These are phyloP conservation scores for Phorcus lineatus DNA, from an alignment of 2,888 invertebrate genomes.

Conservation along the genomic window DNA sequence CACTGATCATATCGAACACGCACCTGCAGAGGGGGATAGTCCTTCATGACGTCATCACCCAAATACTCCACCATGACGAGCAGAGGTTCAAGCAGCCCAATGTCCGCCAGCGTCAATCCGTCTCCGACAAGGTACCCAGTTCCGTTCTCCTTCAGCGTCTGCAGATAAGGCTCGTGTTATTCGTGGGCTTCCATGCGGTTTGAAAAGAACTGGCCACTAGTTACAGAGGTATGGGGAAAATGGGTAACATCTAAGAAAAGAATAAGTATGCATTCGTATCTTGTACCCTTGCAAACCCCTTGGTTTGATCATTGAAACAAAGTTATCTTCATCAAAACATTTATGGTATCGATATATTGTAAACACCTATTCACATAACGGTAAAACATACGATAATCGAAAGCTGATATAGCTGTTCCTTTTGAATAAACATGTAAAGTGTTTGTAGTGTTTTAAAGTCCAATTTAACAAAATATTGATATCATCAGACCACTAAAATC, in stretches of 20 bases:
- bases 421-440: too few species aligned
- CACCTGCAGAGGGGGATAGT: conserved; percentile 16
- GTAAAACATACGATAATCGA: not conserved
- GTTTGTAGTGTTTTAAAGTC: too few species aligned
- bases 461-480: too few species aligned
- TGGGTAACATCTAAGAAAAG: not conserved
- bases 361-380: not conserved
- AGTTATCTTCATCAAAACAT: too few species aligned
- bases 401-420: not conserved
- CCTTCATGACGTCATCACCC: not conserved
- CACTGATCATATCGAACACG: too few species aligned
- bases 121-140: conserved; percentile 9
- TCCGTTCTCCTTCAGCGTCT: conserved; percentile 16
- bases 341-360: too few species aligned
- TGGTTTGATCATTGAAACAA: too few species aligned
- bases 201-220: not conserved
- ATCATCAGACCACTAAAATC: too few species aligned
- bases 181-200: not conserved
- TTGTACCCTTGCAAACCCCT: too few species aligned
- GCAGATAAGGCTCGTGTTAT: not conserved
- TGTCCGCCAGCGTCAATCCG: conserved; percentile 9
- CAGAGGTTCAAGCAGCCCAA: conserved; percentile 15
- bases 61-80: conserved; percentile 16
- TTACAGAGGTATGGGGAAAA: too few species aligned
- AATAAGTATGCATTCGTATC: not conserved